A percentile compares a stretch with the other conserved stretches of the same genome.
Conservation (phyloP, 2,113 vertebrate genomes). For the Campylomormyrus numenius region DNA sequence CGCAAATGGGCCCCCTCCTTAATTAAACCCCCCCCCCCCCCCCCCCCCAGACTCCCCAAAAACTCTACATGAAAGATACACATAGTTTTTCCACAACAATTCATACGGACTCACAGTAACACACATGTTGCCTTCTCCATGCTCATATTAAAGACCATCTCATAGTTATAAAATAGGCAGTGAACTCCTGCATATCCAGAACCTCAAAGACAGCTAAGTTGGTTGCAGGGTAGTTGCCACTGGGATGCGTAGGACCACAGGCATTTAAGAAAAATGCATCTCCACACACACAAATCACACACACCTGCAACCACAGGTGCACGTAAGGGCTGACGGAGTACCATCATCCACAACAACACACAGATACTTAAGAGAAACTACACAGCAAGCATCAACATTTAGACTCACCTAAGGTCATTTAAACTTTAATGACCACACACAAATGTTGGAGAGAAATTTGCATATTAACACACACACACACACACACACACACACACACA, state of each 20-base stretch:
- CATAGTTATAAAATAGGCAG: constrained; percentile 40
- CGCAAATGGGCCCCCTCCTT: too few species aligned
- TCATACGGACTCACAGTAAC: constrained; percentile 31
- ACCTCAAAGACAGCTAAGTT: constrained; percentile 30
- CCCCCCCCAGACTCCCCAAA: not conserved
- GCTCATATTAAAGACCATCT: constrained; percentile 52
- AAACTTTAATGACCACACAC: not conserved
- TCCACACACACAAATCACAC: not conserved
- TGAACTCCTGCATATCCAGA: constrained; percentile 51
- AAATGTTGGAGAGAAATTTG: not conserved
- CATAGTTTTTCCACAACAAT: constrained; percentile 6
- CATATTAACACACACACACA: not conserved
- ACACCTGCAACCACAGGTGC: constrained; percentile 4
- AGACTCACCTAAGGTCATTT: not conserved
- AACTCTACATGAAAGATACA: not conserved
- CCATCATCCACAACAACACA: not conserved
- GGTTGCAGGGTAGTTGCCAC: not conserved
- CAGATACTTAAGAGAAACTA: not conserved
- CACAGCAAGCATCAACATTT: not conserved
- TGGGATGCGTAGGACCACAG: not conserved
- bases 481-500: not conserved
- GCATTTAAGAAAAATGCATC: not conserved
- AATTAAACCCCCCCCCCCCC: not conserved
- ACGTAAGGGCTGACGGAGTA: not conserved
- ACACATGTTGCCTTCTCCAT: constrained; percentile 27